These are phyloP conservation scores for Morpho deidamia DNA, from an alignment of 2,888 invertebrate species.

Conservation along the genomic window DNA sequence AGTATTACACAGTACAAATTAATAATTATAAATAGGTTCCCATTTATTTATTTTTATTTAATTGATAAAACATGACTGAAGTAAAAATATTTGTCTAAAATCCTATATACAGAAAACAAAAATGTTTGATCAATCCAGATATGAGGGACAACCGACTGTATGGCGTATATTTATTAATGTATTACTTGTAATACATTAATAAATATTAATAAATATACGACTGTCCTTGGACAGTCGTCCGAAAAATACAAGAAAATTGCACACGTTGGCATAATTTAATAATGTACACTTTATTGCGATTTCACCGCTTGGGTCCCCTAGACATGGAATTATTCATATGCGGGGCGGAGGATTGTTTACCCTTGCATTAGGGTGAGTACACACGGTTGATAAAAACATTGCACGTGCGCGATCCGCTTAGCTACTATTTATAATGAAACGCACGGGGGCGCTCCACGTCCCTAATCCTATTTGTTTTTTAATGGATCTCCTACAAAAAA, in stretches of 20 bases:
- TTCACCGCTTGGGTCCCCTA: slow-evolving; percentile 44
- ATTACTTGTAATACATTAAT: too few relatives aligned
- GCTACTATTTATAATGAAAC: slow-evolving; percentile 64
- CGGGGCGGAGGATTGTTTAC: slow-evolving; percentile 56
- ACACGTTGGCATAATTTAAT: slow-evolving; percentile 61
- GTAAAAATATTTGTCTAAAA: too few relatives aligned
- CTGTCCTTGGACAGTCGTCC: too few relatives aligned
- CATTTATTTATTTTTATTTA: too few relatives aligned
- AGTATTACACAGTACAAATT: too few relatives aligned
- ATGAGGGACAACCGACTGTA: too few relatives aligned
- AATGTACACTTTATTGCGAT: slow-evolving; percentile 68
- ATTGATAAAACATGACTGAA: too few relatives aligned
- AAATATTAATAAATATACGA: too few relatives aligned
- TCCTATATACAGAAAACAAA: too few relatives aligned
- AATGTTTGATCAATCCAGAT: too few relatives aligned
- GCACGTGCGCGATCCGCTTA: slow-evolving; percentile 70
- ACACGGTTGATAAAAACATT: slow-evolving; percentile 58
- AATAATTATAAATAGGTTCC: too few relatives aligned
- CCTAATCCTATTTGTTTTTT: slow-evolving; percentile 48
- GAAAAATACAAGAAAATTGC: slow-evolving; percentile 15
- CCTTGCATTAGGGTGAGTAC: slow-evolving; percentile 47
- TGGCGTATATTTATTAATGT: too few relatives aligned
- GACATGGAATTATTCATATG: slow-evolving; percentile 68
- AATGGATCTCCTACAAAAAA: slow-evolving; percentile 12
- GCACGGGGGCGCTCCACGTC: slow-evolving; percentile 30